Evolutionary conservation across 2,113 vertebrate genomes (phyloP), one percentile per base, ranked within the genome.

Genomic region (Oplegnathus fasciatus): DNA sequence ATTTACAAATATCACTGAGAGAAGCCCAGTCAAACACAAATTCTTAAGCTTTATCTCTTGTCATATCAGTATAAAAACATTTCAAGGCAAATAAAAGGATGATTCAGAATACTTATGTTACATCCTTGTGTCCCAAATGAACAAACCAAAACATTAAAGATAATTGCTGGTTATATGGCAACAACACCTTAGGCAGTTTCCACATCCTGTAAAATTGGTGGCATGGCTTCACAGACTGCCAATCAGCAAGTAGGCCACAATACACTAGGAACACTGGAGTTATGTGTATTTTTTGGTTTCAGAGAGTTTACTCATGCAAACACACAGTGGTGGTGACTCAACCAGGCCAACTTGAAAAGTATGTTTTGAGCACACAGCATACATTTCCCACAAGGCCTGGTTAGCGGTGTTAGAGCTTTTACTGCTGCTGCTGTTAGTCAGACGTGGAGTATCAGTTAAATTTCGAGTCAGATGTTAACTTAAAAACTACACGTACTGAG

Each of bases 191-290:
- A 60, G 87, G 75, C 84, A 13, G 18, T 74, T 78, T 84, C 64
- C 26, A 54, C 66, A 78, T 84, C 42, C 64, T 82, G 75, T 24
- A 79, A 77, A 42, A 61, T 70, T 69, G 70, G 68, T 67, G 77
- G 72, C 60, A 26, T 22, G 9, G 70, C 64, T 83, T 40, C 77
- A 60, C 0, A 13, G 24, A 28, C 77, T 78, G 90, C 77, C 88
- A 88, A 78, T 91, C 84, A 88, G 88, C 57, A 94, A 93, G 78
- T 92, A 91, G 92, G 93, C 75, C 92, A 90, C 74, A 86, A 66
- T 69, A 28, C 75, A 86, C 68, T 1, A 75, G 64, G 65, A 64
- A 80, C 32, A 28, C 34, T 44, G 70, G 61, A 80, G 73, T 22
- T 60, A n/a, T 75, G 66, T 88, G 40, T 50, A 1, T 55, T 54